phyloP scores from a whole-genome alignment of 1,140 invertebrate genomes.

The Brachionus asplanchnoidis region DNA sequence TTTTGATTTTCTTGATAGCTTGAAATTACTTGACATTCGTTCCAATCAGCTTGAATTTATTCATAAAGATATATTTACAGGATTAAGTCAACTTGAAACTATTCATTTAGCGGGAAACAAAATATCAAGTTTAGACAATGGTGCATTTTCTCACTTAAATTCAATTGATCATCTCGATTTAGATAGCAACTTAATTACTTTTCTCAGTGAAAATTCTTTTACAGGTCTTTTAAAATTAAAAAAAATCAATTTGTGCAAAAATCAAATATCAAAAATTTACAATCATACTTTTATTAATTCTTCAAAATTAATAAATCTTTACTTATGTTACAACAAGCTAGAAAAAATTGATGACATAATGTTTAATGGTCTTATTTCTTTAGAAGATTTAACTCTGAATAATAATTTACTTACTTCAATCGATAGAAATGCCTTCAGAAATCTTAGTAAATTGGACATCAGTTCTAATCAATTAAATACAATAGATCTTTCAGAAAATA shows the following conservation, averaged over 20 bases:
- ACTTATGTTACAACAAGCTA: neutral
- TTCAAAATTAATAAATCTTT: neutral
- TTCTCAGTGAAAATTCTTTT: neutral
- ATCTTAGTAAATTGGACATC: neutral
- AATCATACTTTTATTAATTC: neutral
- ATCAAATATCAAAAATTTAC: neutral
- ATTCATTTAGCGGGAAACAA: neutral
- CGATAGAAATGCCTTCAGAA: neutral
- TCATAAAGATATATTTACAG: too few species aligned
- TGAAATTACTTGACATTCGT: too few species aligned
- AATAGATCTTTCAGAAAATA: neutral
- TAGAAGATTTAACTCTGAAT: neutral
- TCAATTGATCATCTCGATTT: neutral
- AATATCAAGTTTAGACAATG: neutral
- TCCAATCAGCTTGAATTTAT: too few species aligned
- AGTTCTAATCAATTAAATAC: neutral
- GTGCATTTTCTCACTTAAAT: neutral
- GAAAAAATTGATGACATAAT: neutral
- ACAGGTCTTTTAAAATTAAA: neutral
- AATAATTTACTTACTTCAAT: neutral
- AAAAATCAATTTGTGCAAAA: neutral
- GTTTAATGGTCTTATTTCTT: neutral
- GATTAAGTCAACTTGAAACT: neutral
- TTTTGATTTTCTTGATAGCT: neutral
- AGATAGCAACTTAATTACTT: neutral